phyloP scores from a whole-genome alignment of 2,797 vertebrate species.

The Cyclopterus lumpus region DNA sequence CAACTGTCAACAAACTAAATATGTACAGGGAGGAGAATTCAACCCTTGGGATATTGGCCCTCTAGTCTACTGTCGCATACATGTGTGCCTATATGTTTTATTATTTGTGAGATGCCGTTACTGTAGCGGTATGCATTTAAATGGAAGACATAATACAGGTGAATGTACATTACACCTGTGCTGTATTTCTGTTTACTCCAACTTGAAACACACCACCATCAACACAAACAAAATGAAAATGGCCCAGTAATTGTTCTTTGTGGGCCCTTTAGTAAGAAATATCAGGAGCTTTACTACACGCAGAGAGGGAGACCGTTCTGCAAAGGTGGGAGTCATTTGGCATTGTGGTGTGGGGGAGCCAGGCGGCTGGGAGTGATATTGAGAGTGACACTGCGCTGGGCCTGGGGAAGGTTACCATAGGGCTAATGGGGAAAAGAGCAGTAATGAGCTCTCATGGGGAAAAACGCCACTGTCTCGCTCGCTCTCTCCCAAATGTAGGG shows the following conservation, averaged over 20 bases:
- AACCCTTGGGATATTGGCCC: slow-evolving; percentile 10
- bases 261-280: slow-evolving; percentile 52
- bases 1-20: slow-evolving; percentile 54
- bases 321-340: slow-evolving; percentile 73
- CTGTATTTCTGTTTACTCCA: slow-evolving; percentile 32
- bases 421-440: slow-evolving; percentile 84
- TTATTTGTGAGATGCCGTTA: slow-evolving; percentile 10
- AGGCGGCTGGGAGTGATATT: slow-evolving; percentile 69
- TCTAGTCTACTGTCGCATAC: slow-evolving; percentile 3
- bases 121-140: slow-evolving; percentile 35
- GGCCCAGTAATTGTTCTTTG: slow-evolving; percentile 54
- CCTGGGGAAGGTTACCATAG: slow-evolving; percentile 82
- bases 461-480: slow-evolving; percentile 54
- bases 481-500: slow-evolving; percentile 64
- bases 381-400: slow-evolving; percentile 73
- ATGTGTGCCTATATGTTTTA: background rate
- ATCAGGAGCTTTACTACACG: slow-evolving; percentile 59
- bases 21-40: slow-evolving; percentile 27
- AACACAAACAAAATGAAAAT: slow-evolving; percentile 64
- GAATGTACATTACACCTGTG: slow-evolving; percentile 65
- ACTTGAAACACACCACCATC: slow-evolving; percentile 67
- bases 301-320: slow-evolving; percentile 59
- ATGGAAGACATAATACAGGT: slow-evolving; percentile 42
- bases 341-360: slow-evolving; percentile 25
- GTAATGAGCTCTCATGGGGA: slow-evolving; percentile 88